phyloP scores from a whole-genome alignment of 2,113 vertebrate species.

The Marcusenius ussheri region DNA sequence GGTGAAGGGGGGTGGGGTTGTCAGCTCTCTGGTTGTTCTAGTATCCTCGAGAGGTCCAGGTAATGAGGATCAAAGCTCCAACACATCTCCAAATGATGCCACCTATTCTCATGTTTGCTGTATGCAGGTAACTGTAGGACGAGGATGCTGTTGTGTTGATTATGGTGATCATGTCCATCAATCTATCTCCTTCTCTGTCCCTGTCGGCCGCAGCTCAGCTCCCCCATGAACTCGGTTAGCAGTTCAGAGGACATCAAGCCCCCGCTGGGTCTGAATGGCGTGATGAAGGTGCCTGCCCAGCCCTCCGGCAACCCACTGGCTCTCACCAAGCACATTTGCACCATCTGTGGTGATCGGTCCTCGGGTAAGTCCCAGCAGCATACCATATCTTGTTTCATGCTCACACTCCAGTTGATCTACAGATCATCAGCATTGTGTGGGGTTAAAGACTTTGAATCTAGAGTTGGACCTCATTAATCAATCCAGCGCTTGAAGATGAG shows the following conservation, averaged over 20 bases:
- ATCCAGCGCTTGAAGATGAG: not conserved
- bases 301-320: conserved; percentile 74
- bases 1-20: not conserved
- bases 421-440: not conserved
- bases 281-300: conserved; percentile 92
- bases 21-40: not conserved
- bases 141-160: not conserved
- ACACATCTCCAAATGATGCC: not conserved
- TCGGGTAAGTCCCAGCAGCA: conserved; percentile 68
- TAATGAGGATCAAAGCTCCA: not conserved
- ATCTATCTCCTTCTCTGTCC: not conserved
- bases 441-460: not conserved
- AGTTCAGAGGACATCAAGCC: conserved; percentile 97
- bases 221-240: conserved; percentile 92
- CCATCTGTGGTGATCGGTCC: conserved; percentile 97
- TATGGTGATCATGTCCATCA: not conserved
- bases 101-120: not conserved
- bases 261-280: conserved; percentile 88
- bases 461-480: not conserved
- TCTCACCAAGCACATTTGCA: conserved; percentile 98
- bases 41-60: not conserved
- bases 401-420: not conserved
- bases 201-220: conserved; percentile 74
- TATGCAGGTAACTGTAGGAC: not conserved
- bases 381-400: not conserved